phyloP scores from a whole-genome alignment of 2,113 vertebrate genomes.

The Tinamus guttatus region DNA sequence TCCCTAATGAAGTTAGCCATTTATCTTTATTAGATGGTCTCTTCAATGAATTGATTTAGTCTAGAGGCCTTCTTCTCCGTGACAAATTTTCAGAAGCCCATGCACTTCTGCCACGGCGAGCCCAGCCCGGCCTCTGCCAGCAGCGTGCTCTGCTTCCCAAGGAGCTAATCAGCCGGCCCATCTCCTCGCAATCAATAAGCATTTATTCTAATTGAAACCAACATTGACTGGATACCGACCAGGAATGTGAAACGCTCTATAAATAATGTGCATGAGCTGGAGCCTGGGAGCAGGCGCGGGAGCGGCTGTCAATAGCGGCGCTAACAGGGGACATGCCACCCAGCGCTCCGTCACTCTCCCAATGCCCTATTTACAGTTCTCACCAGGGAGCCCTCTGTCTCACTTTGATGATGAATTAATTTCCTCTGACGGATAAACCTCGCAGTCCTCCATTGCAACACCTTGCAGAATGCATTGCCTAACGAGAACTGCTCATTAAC shows the following conservation, averaged over 20 bases:
- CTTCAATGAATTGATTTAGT: conserved; percentile 36
- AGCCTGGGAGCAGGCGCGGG: conserved; percentile 1
- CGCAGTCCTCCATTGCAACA: conserved; percentile 28
- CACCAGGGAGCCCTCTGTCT: conserved; percentile 49
- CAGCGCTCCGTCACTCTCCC: conserved; percentile 51
- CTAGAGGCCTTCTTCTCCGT: not conserved
- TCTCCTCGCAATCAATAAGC: conserved; percentile 56
- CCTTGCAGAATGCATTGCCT: conserved; percentile 37
- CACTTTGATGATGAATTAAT: conserved; percentile 66
- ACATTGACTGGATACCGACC: conserved; percentile 22
- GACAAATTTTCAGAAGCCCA: conserved; percentile 16
- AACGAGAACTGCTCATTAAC: conserved; percentile 47
- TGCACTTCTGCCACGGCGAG: accelerated
- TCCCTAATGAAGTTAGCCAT: conserved; percentile 26
- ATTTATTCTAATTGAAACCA: conserved; percentile 70
- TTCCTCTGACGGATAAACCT: conserved; percentile 30
- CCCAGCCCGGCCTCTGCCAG: not conserved
- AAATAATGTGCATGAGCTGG: conserved; percentile 44
- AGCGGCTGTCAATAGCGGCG: conserved; percentile 24
- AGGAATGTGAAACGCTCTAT: conserved; percentile 42
- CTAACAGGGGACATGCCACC: conserved; percentile 44
- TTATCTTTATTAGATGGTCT: conserved; percentile 44
- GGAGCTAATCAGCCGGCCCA: conserved; percentile 26
- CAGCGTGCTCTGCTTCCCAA: conserved; percentile 8
- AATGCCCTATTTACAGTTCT: conserved; percentile 52